A percentile compares a stretch with the other conserved stretches of the same genome.
These are phyloP conservation scores for Bergia puertoricense DNA, from an alignment of 92 coral and sea anemone species.

Conservation along the genomic window DNA sequence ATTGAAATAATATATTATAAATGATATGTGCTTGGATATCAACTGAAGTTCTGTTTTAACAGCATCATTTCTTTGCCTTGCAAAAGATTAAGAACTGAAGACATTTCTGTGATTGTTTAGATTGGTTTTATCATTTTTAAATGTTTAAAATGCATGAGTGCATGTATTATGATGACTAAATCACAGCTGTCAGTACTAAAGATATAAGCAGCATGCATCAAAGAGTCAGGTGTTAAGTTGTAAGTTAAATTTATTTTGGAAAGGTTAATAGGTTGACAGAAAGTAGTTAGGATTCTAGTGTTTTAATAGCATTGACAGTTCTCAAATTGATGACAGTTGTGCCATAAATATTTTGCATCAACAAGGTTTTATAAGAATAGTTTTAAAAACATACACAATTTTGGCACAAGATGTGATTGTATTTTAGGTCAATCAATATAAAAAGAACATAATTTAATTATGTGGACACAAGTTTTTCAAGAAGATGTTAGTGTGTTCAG, in stretches of 20 bases:
- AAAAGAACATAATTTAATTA: too few species aligned
- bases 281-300: background rate
- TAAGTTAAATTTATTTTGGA: background rate
- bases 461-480: too few species aligned
- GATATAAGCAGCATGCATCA: too few species aligned
- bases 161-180: background rate
- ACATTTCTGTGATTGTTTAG: background rate
- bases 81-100: background rate
- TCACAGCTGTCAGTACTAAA: background rate
- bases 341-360: too few species aligned
- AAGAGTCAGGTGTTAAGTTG: background rate
- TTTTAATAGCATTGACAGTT: background rate
- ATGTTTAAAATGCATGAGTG: background rate
- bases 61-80: background rate
- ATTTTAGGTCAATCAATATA: too few species aligned
- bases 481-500: too few species aligned
- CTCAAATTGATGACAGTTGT: background rate
- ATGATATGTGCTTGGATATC: background rate
- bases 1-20: constrained; percentile 25
- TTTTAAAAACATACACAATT: background rate
- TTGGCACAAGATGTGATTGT: too few species aligned
- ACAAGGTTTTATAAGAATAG: too few species aligned
- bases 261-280: background rate
- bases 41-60: too few species aligned
- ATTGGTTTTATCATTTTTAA: background rate